Percentiles rank a stretch among this genome's conserved stretches.
phyloP scores from a whole-genome alignment of 2,797 vertebrate genomes.

The Labeo calbasu region DNA sequence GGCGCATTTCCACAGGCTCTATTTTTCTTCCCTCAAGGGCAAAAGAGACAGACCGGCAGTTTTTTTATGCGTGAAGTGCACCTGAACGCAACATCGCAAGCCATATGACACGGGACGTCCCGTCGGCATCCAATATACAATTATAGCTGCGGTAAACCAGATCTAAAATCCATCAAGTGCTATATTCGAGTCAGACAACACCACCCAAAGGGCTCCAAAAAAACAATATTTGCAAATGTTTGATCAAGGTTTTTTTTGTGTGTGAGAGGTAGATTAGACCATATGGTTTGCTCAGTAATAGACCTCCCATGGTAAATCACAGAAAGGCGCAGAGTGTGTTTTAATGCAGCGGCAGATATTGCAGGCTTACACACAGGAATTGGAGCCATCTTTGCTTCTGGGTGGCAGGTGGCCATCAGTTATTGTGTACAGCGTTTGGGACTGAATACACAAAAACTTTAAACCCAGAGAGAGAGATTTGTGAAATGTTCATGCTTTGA shows the following conservation, averaged over 20 bases:
- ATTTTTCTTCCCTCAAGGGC: conserved; percentile 31
- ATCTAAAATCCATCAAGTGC: conserved; percentile 43
- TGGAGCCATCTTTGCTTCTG: conserved; percentile 66
- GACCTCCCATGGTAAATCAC: conserved; percentile 62
- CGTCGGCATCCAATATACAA: conserved; percentile 19
- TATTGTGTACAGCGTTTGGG: conserved; percentile 39
- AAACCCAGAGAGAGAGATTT: conserved; percentile 10
- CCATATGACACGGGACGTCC: conserved; percentile 14
- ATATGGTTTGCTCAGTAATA: conserved; percentile 68
- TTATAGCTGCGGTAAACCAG: conserved; percentile 26
- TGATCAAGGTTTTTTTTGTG: conserved; percentile 58
- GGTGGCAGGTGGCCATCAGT: conserved; percentile 66
- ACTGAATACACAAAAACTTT: conserved; percentile 57
- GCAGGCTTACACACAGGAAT: conserved; percentile 64
- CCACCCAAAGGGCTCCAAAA: conserved; percentile 26
- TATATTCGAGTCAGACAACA: conserved; percentile 42
- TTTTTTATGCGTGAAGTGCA: conserved; percentile 21
- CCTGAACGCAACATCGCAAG: conserved; percentile 5
- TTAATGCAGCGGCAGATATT: conserved; percentile 61
- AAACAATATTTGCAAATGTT: conserved; percentile 63
- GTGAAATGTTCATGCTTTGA: conserved; percentile 17
- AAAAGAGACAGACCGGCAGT: conserved; percentile 7
- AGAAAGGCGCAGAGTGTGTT: conserved; percentile 62
- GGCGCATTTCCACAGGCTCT: conserved; percentile 4
- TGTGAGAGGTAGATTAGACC: conserved; percentile 63